These are phyloP conservation scores for Montipora foliosa DNA, from an alignment of 64 coral and sea anemone species.

Conservation along the genomic window DNA sequence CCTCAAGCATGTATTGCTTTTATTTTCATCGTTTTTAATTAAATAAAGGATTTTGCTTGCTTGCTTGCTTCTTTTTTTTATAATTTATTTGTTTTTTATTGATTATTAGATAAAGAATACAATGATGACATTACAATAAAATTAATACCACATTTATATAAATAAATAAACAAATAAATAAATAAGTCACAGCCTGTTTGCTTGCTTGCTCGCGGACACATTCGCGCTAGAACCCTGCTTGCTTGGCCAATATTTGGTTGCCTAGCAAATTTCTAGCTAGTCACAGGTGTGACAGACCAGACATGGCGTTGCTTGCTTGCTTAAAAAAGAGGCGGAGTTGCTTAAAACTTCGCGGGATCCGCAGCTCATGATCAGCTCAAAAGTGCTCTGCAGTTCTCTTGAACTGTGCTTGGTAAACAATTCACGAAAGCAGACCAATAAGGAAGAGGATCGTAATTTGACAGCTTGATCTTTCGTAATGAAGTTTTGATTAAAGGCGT, in stretches of 20 bases:
- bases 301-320: neutral
- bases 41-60: no score
- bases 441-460: neutral
- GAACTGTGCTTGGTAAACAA: neutral
- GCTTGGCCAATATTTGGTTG: neutral
- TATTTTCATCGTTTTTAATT: no score
- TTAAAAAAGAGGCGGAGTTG: neutral
- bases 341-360: neutral
- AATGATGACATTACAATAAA: no score
- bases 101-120: no score
- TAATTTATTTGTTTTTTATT: no score
- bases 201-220: neutral
- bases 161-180: no score
- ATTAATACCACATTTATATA: no score
- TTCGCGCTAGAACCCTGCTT: conserved; percentile 3
- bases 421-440: neutral
- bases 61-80: no score
- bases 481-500: no score
- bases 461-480: no score
- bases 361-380: neutral
- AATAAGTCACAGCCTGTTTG: no score
- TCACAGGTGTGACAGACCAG: neutral
- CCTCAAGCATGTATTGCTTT: no score
- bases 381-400: neutral
- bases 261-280: neutral